A percentile compares a stretch with the other conserved stretches of the same genome.
Evolutionary conservation across 2,113 vertebrate species (phyloP).

Genomic region (Numenius arquata): DNA sequence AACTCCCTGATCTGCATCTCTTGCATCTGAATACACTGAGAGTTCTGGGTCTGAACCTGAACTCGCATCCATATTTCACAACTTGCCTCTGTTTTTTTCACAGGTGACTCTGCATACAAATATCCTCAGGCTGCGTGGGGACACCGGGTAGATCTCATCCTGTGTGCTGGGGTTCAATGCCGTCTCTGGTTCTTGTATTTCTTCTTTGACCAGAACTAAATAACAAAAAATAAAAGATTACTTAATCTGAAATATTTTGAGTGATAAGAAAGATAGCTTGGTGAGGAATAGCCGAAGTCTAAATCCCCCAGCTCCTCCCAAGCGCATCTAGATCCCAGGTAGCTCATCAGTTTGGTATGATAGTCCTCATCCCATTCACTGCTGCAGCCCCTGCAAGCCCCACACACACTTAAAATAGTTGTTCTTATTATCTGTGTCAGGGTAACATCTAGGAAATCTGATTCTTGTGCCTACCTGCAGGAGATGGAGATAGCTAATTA

Average conservation of each 20-base stretch:
- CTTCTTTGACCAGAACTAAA: neutral
- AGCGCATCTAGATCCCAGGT: accelerated
- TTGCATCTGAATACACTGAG: neutral
- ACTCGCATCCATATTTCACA: neutral
- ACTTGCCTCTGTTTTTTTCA: neutral
- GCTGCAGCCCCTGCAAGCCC: neutral
- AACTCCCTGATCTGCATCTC: neutral
- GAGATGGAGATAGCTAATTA: neutral
- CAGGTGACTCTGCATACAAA: neutral
- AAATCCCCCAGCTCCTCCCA: neutral
- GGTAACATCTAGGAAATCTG: neutral
- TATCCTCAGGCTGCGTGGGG: neutral
- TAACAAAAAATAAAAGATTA: neutral
- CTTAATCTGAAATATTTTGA: neutral
- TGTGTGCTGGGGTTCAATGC: neutral
- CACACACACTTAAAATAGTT: neutral
- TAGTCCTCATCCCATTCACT: neutral
- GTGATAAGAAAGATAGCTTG: neutral
- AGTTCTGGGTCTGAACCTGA: neutral
- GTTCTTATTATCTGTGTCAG: neutral
- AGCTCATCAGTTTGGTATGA: neutral
- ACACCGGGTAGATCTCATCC: neutral
- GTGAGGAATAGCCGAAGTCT: neutral
- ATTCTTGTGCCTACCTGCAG: neutral
- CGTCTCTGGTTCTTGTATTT: neutral